phyloP scores from a whole-genome alignment of 2,888 invertebrate genomes.

The Actias luna region DNA sequence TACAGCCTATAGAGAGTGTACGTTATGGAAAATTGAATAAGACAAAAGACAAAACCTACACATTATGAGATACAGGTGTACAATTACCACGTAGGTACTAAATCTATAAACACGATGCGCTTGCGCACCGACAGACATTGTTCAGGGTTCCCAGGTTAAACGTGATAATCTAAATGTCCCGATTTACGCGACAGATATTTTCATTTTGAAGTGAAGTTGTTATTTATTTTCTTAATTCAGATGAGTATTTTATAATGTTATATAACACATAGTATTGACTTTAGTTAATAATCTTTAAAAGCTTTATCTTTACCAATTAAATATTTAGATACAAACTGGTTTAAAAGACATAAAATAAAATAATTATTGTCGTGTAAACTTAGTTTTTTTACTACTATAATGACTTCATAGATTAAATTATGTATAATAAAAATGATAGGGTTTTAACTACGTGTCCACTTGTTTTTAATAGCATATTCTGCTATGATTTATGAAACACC shows the following conservation, averaged over 20 bases:
- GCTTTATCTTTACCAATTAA: not conserved
- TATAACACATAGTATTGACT: not conserved
- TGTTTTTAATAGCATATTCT: not conserved
- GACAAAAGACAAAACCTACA: constrained; percentile 14
- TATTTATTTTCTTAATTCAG: no score
- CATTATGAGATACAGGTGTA: constrained; percentile 14
- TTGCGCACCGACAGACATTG: not conserved
- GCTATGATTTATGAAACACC: not conserved
- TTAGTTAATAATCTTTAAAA: not conserved
- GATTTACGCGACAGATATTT: not conserved
- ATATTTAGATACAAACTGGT: not conserved
- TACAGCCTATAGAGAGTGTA: not conserved
- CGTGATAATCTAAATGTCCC: not conserved
- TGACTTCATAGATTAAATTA: not conserved
- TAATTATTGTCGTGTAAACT: not conserved
- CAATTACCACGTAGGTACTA: constrained; percentile 24
- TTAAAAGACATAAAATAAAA: not conserved
- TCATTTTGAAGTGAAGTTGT: not conserved
- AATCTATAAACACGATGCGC: constrained; percentile 18
- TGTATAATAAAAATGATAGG: not conserved
- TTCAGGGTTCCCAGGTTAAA: constrained; percentile 2
- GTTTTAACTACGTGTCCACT: not conserved
- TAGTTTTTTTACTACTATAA: not conserved
- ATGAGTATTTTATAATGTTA: no score
- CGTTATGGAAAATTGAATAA: constrained; percentile 15